These are phyloP conservation scores for Lateolabrax maculatus DNA, from an alignment of 2,797 vertebrate species.

Conservation along the genomic window DNA sequence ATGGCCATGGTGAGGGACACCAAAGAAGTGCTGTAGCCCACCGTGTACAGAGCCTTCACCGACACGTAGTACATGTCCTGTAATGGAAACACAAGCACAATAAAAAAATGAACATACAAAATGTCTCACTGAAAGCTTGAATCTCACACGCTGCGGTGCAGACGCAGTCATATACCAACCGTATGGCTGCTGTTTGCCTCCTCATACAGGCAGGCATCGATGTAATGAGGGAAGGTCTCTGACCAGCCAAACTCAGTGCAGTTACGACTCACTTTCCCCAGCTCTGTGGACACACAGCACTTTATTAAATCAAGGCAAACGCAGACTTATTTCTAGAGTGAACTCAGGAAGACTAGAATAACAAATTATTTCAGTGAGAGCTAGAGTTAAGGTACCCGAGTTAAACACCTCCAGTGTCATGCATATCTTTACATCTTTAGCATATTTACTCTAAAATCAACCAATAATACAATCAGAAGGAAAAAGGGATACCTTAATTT, in stretches of 20 bases:
- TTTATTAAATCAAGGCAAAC: neutral
- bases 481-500: too few species aligned
- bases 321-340: neutral
- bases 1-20: constrained; percentile 95
- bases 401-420: neutral
- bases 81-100: constrained; percentile 5
- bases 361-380: neutral
- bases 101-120: fast-evolving
- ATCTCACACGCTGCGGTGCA: neutral
- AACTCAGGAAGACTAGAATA: neutral
- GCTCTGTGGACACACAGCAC: constrained; percentile 69
- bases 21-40: constrained; percentile 97
- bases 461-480: too few species aligned
- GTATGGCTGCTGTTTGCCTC: constrained; percentile 87
- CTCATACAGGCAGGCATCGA: constrained; percentile 89
- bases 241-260: constrained; percentile 95
- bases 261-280: constrained; percentile 92
- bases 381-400: neutral
- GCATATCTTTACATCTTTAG: neutral
- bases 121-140: neutral
- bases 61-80: constrained; percentile 93
- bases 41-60: constrained; percentile 96
- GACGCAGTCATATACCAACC: constrained; percentile 55
- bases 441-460: neutral
- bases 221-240: constrained; percentile 92